Conservation (phyloP, 2,888 invertebrate species). For the Lepetodrilus schrolli region DNA sequence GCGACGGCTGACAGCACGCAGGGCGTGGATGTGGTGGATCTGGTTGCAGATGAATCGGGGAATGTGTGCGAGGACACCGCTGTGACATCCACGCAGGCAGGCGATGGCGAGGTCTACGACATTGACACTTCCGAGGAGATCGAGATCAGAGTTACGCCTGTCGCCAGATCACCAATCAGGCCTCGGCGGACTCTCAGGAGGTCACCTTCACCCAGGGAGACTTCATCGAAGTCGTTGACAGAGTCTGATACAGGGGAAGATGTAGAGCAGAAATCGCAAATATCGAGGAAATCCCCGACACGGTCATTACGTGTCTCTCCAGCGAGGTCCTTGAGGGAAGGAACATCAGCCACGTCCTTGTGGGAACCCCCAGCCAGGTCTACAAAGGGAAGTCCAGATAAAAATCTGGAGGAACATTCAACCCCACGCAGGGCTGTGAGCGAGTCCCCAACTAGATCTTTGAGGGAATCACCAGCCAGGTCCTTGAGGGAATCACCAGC, state of each 20-base stretch:
- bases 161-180: too few relatives aligned
- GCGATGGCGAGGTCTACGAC: not conserved
- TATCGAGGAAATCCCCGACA: not conserved
- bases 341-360: not conserved
- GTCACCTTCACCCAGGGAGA: too few relatives aligned
- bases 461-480: not conserved
- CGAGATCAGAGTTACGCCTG: not conserved
- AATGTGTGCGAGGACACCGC: not conserved
- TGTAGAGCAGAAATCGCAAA: too few relatives aligned
- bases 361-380: not conserved
- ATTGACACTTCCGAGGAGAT: conserved; percentile 4
- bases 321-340: not conserved
- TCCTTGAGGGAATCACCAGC: not conserved
- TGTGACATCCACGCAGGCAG: not conserved
- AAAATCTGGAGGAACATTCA: not conserved
- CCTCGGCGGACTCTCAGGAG: too few relatives aligned
- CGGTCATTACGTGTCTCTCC: not conserved
- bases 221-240: too few relatives aligned
- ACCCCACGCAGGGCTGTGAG: not conserved
- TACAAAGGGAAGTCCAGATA: not conserved
- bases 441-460: not conserved
- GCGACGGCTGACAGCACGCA: not conserved
- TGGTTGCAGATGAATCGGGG: not conserved
- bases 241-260: too few relatives aligned
- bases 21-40: not conserved